Evolutionary conservation across 2,888 invertebrate species (phyloP), one percentile per base, ranked within the genome.

Genomic region (Caenorhabditis zanzibari): DNA sequence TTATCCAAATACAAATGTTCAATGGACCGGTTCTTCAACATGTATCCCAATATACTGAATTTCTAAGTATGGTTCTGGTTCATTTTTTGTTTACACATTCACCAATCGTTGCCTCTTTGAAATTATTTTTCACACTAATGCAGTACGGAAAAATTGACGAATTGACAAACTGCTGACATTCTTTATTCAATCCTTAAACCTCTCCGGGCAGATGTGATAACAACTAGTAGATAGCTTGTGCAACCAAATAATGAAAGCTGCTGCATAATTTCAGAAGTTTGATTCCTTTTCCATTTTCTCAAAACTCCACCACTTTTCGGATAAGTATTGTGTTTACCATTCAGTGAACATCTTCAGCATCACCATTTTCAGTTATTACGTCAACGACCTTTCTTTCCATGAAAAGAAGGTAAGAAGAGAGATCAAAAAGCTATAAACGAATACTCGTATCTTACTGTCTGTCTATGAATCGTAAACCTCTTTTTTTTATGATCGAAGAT

Each of bases 381-480:
- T 68, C 49, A 26, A 71, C 61, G 72, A 49, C 49, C 52, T 68
- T 59, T 22, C 44, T 63, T 61, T 24, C 58, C 26, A n/a, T n/a
- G 10, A 58, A 32, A 59, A 47, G 16, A 19, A 56, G 9, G 24
- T 19, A 47, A 47, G 22, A 44, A 47, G 28, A 22, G 14, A 41
- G 59, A 69, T 77, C 61, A 71, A 69, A 77, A 76, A 41, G 66
- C 58, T 49, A 76, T 76, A 76, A 68, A 76, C 47, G 47, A 59
- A 44, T 63, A 16, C 44, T 19, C 19, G 19, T 32, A 58, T 54
- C 54, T 14, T 54, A 47, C 24, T 26, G 54, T 19, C 6, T 54
- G 66, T 77, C 77, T 77, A 44, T 54, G 19, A 54, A 63, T 71
- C 77, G 63, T 77, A 77, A 77, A 77, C 61, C n/a, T 22, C 54